These are phyloP conservation scores for Echiichthys vipera DNA, from an alignment of 2,797 vertebrate species.

Conservation along the genomic window DNA sequence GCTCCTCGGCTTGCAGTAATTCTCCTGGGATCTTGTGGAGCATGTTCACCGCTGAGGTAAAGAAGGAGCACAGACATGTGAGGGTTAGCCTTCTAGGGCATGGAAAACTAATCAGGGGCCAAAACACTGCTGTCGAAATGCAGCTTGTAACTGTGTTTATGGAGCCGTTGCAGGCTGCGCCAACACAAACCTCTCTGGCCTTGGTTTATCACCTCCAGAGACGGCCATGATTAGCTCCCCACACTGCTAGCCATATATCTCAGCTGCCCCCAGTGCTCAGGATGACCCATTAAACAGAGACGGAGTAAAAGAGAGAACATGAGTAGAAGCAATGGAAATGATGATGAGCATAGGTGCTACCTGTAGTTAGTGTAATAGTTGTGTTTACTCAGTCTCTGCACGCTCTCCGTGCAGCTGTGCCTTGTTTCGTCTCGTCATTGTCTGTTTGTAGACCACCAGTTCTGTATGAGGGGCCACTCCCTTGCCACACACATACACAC, in stretches of 20 bases:
- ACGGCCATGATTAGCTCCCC: constrained; percentile 76
- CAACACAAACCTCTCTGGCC: constrained; percentile 70
- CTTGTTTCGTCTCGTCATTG: constrained; percentile 40
- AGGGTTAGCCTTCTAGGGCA: constrained; percentile 50
- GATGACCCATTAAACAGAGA: constrained; percentile 77
- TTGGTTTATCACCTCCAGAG: constrained; percentile 77
- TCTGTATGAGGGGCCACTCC: constrained; percentile 73
- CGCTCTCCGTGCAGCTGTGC: constrained; percentile 47
- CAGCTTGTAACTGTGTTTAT: constrained; percentile 75
- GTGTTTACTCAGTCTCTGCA: constrained; percentile 71
- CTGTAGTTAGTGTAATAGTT: constrained; percentile 73
- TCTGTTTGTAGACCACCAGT: constrained; percentile 49
- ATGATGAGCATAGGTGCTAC: constrained; percentile 66
- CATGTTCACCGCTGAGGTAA: constrained; percentile 36
- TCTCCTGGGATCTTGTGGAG: constrained; percentile 45
- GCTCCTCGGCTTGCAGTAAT: constrained; percentile 31
- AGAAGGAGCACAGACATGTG: constrained; percentile 32
- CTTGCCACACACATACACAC: constrained; percentile 55
- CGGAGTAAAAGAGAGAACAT: constrained; percentile 56
- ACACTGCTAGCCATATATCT: constrained; percentile 70
- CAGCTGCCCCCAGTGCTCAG: constrained; percentile 47
- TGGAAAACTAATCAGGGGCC: constrained; percentile 71
- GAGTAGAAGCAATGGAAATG: constrained; percentile 62
- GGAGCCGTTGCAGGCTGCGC: constrained; percentile 62
- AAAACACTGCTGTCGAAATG: constrained; percentile 71